Conservation (phyloP, 2,113 vertebrate species). For the Gallinago media region DNA sequence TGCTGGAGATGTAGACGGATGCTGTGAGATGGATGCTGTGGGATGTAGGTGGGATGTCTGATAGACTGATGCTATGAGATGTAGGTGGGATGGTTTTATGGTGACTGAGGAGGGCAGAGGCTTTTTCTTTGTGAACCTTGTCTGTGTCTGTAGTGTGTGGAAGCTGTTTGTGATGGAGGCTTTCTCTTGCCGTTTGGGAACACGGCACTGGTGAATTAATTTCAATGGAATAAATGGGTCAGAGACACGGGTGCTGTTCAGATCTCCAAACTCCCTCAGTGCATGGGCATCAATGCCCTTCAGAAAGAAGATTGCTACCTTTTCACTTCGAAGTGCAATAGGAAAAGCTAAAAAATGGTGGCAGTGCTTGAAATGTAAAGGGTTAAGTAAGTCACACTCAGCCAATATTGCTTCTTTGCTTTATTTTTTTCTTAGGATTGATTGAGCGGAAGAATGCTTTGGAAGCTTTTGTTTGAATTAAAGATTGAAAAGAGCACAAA, state of each 20-base stretch:
- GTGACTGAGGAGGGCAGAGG: background rate
- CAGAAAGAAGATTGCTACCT: background rate
- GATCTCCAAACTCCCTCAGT: background rate
- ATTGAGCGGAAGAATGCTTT: background rate
- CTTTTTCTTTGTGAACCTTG: background rate
- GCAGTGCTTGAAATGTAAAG: background rate
- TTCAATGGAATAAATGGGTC: background rate
- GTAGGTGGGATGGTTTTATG: background rate
- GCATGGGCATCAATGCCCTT: background rate
- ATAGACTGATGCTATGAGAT: background rate
- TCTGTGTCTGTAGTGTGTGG: background rate
- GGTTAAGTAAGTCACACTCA: background rate
- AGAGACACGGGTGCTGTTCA: background rate
- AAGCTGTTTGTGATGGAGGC: background rate
- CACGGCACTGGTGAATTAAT: background rate
- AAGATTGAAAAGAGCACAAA: background rate
- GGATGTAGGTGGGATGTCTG: background rate
- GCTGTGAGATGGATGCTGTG: background rate
- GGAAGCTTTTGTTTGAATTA: background rate
- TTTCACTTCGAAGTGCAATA: background rate
- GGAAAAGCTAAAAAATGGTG: background rate
- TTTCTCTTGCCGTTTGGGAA: background rate
- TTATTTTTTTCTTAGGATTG: background rate
- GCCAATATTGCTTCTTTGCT: background rate
- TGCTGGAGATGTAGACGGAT: no score